phyloP scores from a whole-genome alignment of 2,888 invertebrate genomes.

The Tubulanus polymorphus region DNA sequence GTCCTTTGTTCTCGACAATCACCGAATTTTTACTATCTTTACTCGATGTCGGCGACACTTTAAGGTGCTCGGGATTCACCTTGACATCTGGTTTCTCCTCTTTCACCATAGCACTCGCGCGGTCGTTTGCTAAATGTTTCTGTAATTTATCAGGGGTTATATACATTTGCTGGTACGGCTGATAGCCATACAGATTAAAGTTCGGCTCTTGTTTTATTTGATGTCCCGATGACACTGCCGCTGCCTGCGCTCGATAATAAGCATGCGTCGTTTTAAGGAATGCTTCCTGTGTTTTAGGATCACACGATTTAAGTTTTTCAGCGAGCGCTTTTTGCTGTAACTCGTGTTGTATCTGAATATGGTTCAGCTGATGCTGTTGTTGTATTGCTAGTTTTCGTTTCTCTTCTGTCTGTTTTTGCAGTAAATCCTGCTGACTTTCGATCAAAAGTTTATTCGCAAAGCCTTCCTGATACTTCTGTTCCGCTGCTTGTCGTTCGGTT shows the following conservation, averaged over 20 bases:
- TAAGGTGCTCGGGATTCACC: conserved; percentile 23
- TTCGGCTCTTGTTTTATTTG: conserved; percentile 30
- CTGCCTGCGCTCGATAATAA: neutral
- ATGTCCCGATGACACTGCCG: neutral
- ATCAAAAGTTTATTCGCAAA: conserved; percentile 5
- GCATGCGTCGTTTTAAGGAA: neutral
- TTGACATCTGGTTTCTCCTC: conserved; percentile 22
- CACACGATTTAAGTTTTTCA: neutral
- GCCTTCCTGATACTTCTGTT: conserved; percentile 4
- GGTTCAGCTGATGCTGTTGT: conserved; percentile 4
- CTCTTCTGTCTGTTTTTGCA: conserved; percentile 6
- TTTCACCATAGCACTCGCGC: conserved; percentile 25
- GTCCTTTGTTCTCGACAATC: conserved; percentile 39
- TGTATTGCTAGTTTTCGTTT: conserved; percentile 7
- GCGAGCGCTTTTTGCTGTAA: neutral
- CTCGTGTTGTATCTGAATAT: conserved; percentile 2
- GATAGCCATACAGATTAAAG: conserved; percentile 53
- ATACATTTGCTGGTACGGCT: conserved; percentile 48
- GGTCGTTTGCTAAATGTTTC: conserved; percentile 28
- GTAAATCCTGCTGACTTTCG: conserved; percentile 10
- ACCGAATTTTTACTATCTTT: too few relatives aligned
- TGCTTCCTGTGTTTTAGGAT: neutral
- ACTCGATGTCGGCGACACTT: too few relatives aligned
- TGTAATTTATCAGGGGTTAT: conserved; percentile 49
- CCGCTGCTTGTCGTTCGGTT: neutral